These are phyloP conservation scores for Hoplostethus mediterraneus DNA, from an alignment of 2,797 vertebrate species.

Conservation along the genomic window DNA sequence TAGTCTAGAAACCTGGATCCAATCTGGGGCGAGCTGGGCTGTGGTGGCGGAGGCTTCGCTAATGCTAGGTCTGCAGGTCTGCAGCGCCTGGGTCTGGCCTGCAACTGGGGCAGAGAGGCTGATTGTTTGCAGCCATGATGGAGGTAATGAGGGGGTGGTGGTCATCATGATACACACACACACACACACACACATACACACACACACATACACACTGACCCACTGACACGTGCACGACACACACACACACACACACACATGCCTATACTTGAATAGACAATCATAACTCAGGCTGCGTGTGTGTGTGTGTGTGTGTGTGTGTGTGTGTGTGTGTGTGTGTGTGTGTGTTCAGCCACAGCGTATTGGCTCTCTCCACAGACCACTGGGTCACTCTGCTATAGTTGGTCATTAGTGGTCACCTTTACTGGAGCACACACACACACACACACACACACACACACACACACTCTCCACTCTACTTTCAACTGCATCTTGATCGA, in stretches of 20 bases:
- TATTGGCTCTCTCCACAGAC: constrained; percentile 71
- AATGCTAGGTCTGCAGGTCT: constrained; percentile 77
- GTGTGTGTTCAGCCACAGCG: constrained; percentile 65
- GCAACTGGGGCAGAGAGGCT: constrained; percentile 67
- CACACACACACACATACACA: constrained; percentile 40
- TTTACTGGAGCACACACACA: constrained; percentile 60
- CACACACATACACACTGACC: constrained; percentile 43
- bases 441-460: constrained; percentile 29
- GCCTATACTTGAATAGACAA: constrained; percentile 59
- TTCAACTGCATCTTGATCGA: too few relatives aligned
- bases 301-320: constrained; percentile 27
- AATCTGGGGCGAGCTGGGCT: constrained; percentile 74
- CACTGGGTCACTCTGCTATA: constrained; percentile 83
- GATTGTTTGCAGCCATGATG: constrained; percentile 82
- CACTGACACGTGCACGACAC: neutral
- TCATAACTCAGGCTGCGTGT: constrained; percentile 9
- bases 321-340: constrained; percentile 17
- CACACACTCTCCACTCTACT: neutral
- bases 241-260: constrained; percentile 36
- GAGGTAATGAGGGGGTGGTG: constrained; percentile 86
- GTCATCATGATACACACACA: constrained; percentile 78
- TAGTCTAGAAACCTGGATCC: constrained; percentile 76
- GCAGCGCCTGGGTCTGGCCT: constrained; percentile 71
- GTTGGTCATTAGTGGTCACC: constrained; percentile 84
- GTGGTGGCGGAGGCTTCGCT: constrained; percentile 74